Evolutionary conservation across 2,113 vertebrate species (phyloP), one percentile per base, ranked within the genome.

Genomic region (Egretta garzetta): DNA sequence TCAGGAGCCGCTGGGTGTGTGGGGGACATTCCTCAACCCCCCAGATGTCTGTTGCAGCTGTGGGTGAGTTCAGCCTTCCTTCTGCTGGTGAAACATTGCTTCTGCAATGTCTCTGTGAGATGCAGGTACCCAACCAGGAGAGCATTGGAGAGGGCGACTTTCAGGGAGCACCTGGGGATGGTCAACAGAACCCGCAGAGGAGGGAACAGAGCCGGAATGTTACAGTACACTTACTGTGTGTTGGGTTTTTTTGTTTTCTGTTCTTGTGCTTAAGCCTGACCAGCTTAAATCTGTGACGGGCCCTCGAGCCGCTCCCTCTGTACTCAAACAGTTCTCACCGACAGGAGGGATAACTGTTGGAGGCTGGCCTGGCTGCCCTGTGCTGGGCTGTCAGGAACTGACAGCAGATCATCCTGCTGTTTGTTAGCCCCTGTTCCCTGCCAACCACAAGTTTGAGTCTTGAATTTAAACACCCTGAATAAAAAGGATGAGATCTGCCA

Each of bases 401-500:
- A 63, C 62, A 59, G 80, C 17, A 10, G 37, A 73, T 77, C 53
- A 11, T 82, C 82, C 60, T 55, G 75, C 70, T 92, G 59, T 90
- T 80, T 89, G 64, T 94, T 90, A 93, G 76, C 52, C 62, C 49
- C 62, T 0, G 2, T 60, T 90, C 71, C 79, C 71, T 93, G 93
- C 91, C 89, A 96, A 62, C 76, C 77, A 73, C 75, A 39, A 71
- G n/a, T 59, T 1, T 79, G 73, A 85, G 74, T 58, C 56, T 94
- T 89, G 80, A 74, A 84, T 95, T 94, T 74, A 94, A 81, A 92
- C 83, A 62, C 92, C 62, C 62, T 60, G 84, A 41, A 43, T n/a
- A 52, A 53, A 72, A 91, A 91, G 71, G 64, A 70, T 1, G 12
- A 74, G 53, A 80, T 91, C 73, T 90, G 30, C 68, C 66, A 70